Base-by-base conservation (phyloP, 2,888 invertebrate species). In the Resseliella maxima region DNA sequence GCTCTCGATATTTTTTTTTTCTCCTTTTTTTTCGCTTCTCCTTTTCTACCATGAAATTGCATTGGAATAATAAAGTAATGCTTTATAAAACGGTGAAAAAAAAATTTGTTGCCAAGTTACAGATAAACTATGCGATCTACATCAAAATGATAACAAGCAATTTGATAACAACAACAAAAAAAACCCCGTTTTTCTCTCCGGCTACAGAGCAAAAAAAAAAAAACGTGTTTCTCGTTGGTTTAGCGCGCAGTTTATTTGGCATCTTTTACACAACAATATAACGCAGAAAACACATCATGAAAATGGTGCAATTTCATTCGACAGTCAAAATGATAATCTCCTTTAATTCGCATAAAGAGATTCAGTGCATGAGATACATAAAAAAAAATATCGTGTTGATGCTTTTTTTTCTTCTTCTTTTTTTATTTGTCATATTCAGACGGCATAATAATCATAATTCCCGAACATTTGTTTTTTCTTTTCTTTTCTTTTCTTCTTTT, bases 301-400 rank as follows among this genome's bases (percentile, higher is more conserved):
- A 72, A 72, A 72, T 72, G 72, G 72, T 15, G 72, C 72, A 72
- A 31, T 72, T 72, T 72, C 31, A 72, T 72, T 72, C 18, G 72
- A 72, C 72, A 72, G 72, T 72, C 72, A 72, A 72, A 72, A 72
- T 72, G 72, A 72, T 72, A 72, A 72, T 72, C 72, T 72, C 15
- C 72, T 31, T 72, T 72, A 72, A 72, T 72, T 72, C 72, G 72
- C 72, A 72, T 72, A 72, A 72, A 72, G 31, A 72, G 72, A 72
- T 72, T 72, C 35, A n/a, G 35, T 72, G 72, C 31, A 27, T 72
- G 72, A 72, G 72, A 72, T 72, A 72, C 72, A 31, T 6, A 31
- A 3, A 31, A 72, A 0, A 72, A 31, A 72, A n/a, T 24, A 15
- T 72, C 15, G 27, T 31, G 31, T 31, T 31, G 35, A 50, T 50